Conservation (phyloP, 1,140 invertebrate species). For the Microplitis demolitor region DNA sequence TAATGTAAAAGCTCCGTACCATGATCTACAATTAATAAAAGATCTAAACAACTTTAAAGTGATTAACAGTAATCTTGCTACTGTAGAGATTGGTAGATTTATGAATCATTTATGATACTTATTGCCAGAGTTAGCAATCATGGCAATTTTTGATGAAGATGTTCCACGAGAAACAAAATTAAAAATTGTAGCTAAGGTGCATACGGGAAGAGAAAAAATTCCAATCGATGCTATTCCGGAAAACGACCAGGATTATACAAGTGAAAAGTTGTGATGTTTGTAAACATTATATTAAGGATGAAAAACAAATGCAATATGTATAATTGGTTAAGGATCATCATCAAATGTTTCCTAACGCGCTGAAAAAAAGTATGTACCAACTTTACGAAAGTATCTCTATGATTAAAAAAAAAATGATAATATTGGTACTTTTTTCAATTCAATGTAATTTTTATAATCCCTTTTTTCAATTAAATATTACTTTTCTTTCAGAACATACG, state of each 20-base stretch:
- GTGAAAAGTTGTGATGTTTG: not conserved
- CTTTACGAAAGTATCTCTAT: too few species aligned
- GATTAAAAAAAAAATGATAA: too few species aligned
- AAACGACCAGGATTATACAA: not conserved
- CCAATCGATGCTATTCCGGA: not conserved
- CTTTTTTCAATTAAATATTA: not conserved
- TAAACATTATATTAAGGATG: not conserved
- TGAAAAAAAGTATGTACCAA: too few species aligned
- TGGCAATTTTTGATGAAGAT: constrained; percentile 45
- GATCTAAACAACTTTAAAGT: constrained; percentile 33
- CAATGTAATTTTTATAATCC: not conserved
- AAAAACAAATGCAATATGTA: not conserved
- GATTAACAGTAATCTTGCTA: constrained; percentile 32
- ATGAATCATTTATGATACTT: constrained; percentile 46
- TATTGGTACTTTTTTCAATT: not conserved
- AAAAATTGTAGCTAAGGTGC: too few species aligned
- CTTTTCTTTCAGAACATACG: not conserved
- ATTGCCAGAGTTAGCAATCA: constrained; percentile 36
- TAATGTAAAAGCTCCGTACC: constrained; percentile 8
- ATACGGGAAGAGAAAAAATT: not conserved
- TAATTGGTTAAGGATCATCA: not conserved
- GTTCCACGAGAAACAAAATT: constrained; percentile 19
- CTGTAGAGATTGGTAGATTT: constrained; percentile 38
- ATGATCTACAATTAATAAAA: constrained; percentile 36
- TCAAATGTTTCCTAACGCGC: not conserved